Evolutionary conservation across 2,797 vertebrate genomes (phyloP), one percentile per base, ranked within the genome.

Genomic region (Malurus leucopterus): DNA sequence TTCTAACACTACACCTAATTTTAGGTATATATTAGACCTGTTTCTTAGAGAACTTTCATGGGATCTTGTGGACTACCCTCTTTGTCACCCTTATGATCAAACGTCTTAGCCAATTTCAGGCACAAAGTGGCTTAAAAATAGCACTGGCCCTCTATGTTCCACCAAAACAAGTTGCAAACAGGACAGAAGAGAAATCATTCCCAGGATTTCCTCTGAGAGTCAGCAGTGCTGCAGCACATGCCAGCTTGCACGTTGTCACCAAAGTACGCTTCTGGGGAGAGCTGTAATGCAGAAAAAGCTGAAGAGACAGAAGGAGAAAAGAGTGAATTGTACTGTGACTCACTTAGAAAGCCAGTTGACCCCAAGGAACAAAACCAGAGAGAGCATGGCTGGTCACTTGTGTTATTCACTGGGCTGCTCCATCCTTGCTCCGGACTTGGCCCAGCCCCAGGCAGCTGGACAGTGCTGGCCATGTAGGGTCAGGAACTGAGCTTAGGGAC

Each of bases 271-370:
- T 49, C 41, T 62, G 51, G 15, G 53, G 43, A 74, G 50, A 80
- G 38, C 59, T 77, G 29, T 50, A 81, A 84, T 46, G n/a, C 74
- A 75, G 63, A 83, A 68, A 44, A 41, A 44, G 49, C 32, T 26
- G 41, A 50, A 65, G 41, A 38, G 36, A 15, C 30, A 61, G 53
- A 40, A 58, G 46, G 49, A 84, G 41, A 9, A 21, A 76, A 75
- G 59, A 64, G 17, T 0, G 0, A 64, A n/a, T 44, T 62, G 41
- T 29, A 17, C 29, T 32, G 15, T 5, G 7, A 34, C 82, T 84
- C 32, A 15, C 32, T 70, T 51, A 34, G 63, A 76, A 89, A 80
- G 34, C 26, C 43, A 20, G 34, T 72, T 49, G 79, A n/a, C 16
- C 43, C 41, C 15, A 20, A 64, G 50, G 70, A 43, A 79, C 32